Percentiles rank a stretch among this genome's conserved stretches.
Evolutionary conservation across 2,888 invertebrate species (phyloP).

Genomic region (Drepana falcataria): DNA sequence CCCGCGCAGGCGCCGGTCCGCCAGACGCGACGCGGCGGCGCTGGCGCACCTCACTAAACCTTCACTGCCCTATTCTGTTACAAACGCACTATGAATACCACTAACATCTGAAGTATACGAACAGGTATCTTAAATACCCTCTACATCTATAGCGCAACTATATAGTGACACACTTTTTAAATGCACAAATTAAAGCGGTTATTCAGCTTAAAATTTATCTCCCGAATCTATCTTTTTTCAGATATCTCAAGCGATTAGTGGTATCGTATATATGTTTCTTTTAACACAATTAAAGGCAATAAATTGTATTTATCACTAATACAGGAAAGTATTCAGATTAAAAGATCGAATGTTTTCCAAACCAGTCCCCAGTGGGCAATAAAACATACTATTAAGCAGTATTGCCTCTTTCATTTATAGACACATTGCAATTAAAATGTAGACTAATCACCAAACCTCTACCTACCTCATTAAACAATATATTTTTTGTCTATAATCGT

Average conservation of each 20-base stretch:
- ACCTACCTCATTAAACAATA: not conserved
- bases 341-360: not conserved
- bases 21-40: slow-evolving; percentile 22
- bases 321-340: not conserved
- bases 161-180: too few species aligned
- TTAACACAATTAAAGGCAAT: not conserved
- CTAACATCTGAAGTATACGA: slow-evolving; percentile 44
- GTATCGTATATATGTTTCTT: not conserved
- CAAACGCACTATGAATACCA: slow-evolving; percentile 28
- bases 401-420: not conserved
- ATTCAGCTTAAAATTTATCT: not conserved
- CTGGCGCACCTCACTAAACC: slow-evolving; percentile 49
- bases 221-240: not conserved
- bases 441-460: not conserved
- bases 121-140: slow-evolving; percentile 24
- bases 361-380: not conserved
- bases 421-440: not conserved
- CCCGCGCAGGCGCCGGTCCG: slow-evolving; percentile 18
- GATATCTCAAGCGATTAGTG: not conserved
- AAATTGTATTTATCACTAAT: not conserved
- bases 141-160: not conserved
- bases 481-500: not conserved
- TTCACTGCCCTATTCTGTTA: slow-evolving; percentile 54
- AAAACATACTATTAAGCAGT: not conserved
- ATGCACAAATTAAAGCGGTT: too few species aligned